Percentiles rank a stretch among this genome's conserved stretches.
Conservation (phyloP, 2,113 vertebrate genomes). For the Ammodramus savannarum region DNA sequence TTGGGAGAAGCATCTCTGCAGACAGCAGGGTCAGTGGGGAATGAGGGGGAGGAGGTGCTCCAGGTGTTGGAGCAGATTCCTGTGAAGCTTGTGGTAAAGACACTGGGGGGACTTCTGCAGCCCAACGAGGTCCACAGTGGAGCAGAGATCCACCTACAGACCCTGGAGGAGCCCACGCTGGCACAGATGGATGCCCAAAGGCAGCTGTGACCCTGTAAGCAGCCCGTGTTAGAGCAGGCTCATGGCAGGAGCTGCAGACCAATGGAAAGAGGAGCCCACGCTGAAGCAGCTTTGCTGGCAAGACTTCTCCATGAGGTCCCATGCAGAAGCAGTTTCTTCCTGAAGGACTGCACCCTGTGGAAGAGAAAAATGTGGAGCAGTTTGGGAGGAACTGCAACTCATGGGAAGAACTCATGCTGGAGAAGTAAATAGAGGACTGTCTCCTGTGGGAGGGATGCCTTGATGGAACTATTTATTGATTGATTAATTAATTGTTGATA, state of each 20-base stretch:
- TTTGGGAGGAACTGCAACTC: neutral
- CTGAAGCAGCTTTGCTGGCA: neutral
- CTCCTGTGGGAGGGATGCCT: fast-evolving
- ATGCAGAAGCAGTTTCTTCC: neutral
- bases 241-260: neutral
- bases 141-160: neutral
- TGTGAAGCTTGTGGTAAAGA: neutral
- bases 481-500: neutral
- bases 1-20: neutral
- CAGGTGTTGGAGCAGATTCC: neutral
- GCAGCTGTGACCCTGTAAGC: neutral
- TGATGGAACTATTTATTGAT: neutral
- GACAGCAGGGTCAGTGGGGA: neutral
- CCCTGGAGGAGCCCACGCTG: neutral
- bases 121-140: neutral
- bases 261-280: fast-evolving
- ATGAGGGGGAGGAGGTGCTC: neutral
- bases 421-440: neutral
- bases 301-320: too few relatives aligned
- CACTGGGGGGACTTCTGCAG: neutral
- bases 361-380: neutral
- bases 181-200: neutral
- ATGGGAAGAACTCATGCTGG: neutral
- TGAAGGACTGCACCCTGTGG: neutral
- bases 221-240: neutral